Percentiles rank a stretch among this genome's conserved stretches.
Conservation (phyloP, 2,888 invertebrate species). For the Drosophila mercatorum region DNA sequence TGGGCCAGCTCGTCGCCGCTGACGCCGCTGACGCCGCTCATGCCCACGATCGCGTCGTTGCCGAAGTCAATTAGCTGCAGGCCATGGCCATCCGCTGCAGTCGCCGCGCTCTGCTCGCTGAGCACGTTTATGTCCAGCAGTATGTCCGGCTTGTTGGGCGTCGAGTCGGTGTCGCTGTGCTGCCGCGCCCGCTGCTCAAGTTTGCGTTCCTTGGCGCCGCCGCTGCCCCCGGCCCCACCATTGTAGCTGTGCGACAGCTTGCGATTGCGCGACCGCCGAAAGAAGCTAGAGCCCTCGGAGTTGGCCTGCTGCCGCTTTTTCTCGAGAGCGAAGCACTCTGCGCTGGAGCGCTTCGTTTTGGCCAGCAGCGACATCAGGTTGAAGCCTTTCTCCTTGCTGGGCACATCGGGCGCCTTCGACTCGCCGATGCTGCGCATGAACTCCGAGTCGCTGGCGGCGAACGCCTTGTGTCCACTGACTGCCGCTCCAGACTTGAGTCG, state of each 20-base stretch:
- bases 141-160: slow-evolving; percentile 83
- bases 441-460: slow-evolving; percentile 84
- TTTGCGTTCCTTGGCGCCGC: slow-evolving; percentile 73
- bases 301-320: slow-evolving; percentile 80
- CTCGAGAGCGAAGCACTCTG: slow-evolving; percentile 83
- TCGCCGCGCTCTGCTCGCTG: slow-evolving; percentile 73
- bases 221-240: slow-evolving; percentile 77
- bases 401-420: slow-evolving; percentile 55
- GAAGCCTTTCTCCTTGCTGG: slow-evolving; percentile 81
- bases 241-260: slow-evolving; percentile 84
- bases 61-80: slow-evolving; percentile 78
- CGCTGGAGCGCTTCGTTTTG: slow-evolving; percentile 83
- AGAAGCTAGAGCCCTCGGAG: slow-evolving; percentile 81
- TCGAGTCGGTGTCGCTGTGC: slow-evolving; percentile 83
- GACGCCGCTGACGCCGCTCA: slow-evolving; percentile 33
- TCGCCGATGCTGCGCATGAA: slow-evolving; percentile 80
- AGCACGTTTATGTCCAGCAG: slow-evolving; percentile 83
- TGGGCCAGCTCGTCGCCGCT: slow-evolving; percentile 72
- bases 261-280: slow-evolving; percentile 82
- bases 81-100: slow-evolving; percentile 43
- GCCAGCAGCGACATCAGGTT: slow-evolving; percentile 81
- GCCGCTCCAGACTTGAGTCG: slow-evolving; percentile 77
- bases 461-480: slow-evolving; percentile 72
- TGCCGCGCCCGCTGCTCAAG: slow-evolving; percentile 77
- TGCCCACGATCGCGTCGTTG: slow-evolving; percentile 48